Evolutionary conservation across 2,113 vertebrate genomes (phyloP).

Genomic region (human (Homo sapiens)): GRCh38 chrX:86133001-86133500

Average conservation of each 20-base stretch:
- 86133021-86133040: not conserved
- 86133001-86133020: not conserved
- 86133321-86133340: conserved; percentile 5
- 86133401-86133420: conserved; percentile 32
- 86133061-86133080: not conserved
- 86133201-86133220: not conserved
- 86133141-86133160: conserved; percentile 25
- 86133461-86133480: conserved; percentile 59
- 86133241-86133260: not conserved
- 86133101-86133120: not conserved
- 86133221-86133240: not conserved
- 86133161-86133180: not conserved
- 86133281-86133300: conserved; percentile 49
- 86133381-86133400: not conserved
- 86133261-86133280: conserved; percentile 4
- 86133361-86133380: not conserved
- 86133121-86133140: not conserved
- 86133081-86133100: not conserved
- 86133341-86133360: conserved; percentile 29
- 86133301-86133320: conserved; percentile 23
- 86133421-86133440: conserved; percentile 33
- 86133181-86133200: not conserved
- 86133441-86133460: conserved; percentile 62
- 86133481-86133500: conserved; percentile 57
- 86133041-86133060: not conserved